Evolutionary conservation across 2,797 vertebrate species (phyloP), one percentile per base, ranked within the genome.

Genomic region (Loriculus beryllinus): DNA sequence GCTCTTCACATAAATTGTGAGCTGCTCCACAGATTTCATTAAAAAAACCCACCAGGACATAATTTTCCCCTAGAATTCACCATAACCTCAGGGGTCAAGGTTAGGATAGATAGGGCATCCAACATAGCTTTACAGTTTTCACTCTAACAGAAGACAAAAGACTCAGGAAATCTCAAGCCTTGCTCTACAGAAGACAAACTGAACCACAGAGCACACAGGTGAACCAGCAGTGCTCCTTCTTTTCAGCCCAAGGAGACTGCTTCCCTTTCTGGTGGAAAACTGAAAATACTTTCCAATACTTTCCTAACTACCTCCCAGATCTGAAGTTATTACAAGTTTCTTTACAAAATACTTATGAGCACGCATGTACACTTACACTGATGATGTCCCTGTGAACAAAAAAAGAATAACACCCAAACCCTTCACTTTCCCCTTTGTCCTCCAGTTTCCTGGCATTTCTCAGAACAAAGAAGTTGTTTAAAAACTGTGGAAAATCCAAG

Each of bases 341-440:
- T 65, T 67, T 21, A 39, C 22, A 81, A 71, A 68, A 71, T n/a
- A 62, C 5, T 52, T 52, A 29, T 0, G 4, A 21, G 51, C 3
- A 25, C 28, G 18, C 3, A 4, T 3, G 14, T 57, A 45, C 5
- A 71, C 1, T 16, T 7, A 47, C 4, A 21, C 11, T 48, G 51
- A 56, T 18, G 22, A 79, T 20, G 15, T 39, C 26, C 35, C 59
- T 67, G 59, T 4, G 28, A 79, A 76, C 2, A 18, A 86, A 68
- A 52, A 2, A 47, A 54, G 5, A 26, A 51, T 25, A 57, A 20
- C 2, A 0, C 5, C 0, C 14, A 1, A 86, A 65, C 0, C 2
- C 15, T 29, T 6, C 20, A 14, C 10, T 47, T 40, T 6, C 14
- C 33, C 33, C 40, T 70, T 64, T 40, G 4, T 31, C 28, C 51